Evolutionary conservation across 2,888 invertebrate species (phyloP), one percentile per base, ranked within the genome.

Genomic region (Oscheius sp.): DNA sequence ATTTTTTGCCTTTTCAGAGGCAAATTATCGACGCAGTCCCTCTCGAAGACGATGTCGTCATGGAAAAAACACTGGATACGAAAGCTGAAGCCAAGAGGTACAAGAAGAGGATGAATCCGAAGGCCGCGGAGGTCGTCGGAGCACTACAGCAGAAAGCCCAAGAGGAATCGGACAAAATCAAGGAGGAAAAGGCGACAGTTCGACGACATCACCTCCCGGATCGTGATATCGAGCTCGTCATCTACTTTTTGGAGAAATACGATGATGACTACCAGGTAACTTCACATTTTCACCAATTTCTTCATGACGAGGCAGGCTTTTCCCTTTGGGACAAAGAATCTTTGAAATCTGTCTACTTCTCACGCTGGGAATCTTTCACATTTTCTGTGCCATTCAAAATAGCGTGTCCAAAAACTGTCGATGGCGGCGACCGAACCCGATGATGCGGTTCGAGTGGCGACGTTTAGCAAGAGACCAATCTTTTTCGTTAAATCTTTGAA

Each of bases 191-290:
- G 32, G 68, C n/a, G 9, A 63, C 63, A 11, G 29, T 63, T 21
- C 74, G 85, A 60, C 78, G 77, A 51, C 76, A 74, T 66, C 73
- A 73, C 9, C 73, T 86, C 3, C 80, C 77, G 47, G 80, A 83
- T 42, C 70, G 82, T 21, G 87, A 87, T 70, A 75, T 85, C 29
- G 79, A 86, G 59, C 79, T 87, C 51, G 87, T 85, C 80, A 79
- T 82, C 59, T 83, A 84, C 71, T 85, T 87, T 84, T 48, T 85
- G 37, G 80, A 79, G 13, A 75, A 82, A 33, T 84, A 87, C 70
- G 85, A 82, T 11, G 79, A 83, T 7, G 86, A 87, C 71, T 87
- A 79, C 70, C 78, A 84, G 80, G 85, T 84, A 13, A 51, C 7
- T 42, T 42, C 42, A 21, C 21, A 21, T 21, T 21, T 21, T 21